Conservation (phyloP, 1,140 invertebrate genomes). For the Proctacanthus coquilletti region DNA sequence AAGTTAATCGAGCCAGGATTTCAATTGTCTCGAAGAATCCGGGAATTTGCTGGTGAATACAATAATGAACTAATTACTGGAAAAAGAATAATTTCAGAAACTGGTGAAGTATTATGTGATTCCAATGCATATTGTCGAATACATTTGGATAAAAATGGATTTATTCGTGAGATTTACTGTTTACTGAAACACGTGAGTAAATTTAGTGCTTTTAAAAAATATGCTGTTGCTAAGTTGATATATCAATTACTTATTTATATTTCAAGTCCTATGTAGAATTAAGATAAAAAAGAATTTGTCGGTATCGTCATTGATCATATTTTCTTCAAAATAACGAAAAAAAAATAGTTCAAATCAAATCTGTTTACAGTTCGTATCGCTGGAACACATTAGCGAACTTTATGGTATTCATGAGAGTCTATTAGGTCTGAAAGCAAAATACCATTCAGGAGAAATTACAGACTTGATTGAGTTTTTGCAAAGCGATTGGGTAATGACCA, state of each 20-base stretch:
- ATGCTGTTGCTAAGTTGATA: no score
- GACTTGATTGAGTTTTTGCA: not conserved
- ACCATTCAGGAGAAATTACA: not conserved
- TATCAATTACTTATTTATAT: no score
- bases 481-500: not conserved
- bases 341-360: no score
- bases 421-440: not conserved
- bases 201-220: no score
- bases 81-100: no score
- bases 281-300: no score
- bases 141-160: not conserved
- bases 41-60: not conserved
- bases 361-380: no score
- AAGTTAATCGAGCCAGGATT: not conserved
- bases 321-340: no score
- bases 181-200: not conserved
- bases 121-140: not conserved
- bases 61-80: not conserved
- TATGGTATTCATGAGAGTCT: not conserved
- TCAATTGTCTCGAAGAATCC: not conserved
- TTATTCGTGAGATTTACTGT: not conserved
- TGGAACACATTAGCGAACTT: no score
- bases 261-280: no score
- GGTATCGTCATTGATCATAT: no score
- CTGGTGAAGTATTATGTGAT: no score